Percentiles rank a stretch among this genome's conserved stretches.
phyloP scores from a whole-genome alignment of 2,888 invertebrate genomes.

The Sarcophaga caerulescens region DNA sequence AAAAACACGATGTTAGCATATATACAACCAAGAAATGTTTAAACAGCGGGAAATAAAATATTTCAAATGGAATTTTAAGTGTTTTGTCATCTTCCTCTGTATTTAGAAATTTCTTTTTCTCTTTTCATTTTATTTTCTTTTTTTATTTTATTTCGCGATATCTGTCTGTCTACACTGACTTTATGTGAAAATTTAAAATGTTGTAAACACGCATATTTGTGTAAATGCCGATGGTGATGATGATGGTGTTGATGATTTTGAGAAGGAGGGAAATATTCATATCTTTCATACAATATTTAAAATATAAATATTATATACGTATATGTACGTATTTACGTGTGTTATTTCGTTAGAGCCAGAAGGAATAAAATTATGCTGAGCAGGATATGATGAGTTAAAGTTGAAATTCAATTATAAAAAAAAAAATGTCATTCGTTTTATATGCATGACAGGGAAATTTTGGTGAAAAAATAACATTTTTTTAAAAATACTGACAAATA shows the following conservation, averaged over 20 bases:
- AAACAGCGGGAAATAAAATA: constrained; percentile 59
- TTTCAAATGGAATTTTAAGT: constrained; percentile 65
- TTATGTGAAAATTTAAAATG: constrained; percentile 21
- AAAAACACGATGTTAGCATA: no score
- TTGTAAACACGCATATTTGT: constrained; percentile 39
- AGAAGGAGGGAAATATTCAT: no score
- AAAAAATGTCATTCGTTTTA: constrained; percentile 39
- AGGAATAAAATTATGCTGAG: neutral
- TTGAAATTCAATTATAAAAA: constrained; percentile 51
- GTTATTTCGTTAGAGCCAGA: constrained; percentile 10
- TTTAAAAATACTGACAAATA: neutral
- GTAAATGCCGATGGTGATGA: constrained; percentile 15
- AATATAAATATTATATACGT: no score
- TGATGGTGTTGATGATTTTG: constrained; percentile 1
- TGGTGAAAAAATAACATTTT: no score
- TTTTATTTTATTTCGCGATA: neutral
- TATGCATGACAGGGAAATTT: constrained; percentile 22
- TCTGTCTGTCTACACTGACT: constrained; percentile 6
- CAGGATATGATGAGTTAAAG: constrained; percentile 20
- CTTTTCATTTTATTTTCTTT: neutral
- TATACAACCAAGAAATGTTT: constrained; percentile 18
- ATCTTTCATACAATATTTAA: no score
- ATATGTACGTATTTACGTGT: neutral
- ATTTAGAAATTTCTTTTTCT: constrained; percentile 31
- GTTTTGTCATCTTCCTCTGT: constrained; percentile 39